Base-by-base conservation (phyloP, 2,113 vertebrate species). In the Microcebus murinus region DNA sequence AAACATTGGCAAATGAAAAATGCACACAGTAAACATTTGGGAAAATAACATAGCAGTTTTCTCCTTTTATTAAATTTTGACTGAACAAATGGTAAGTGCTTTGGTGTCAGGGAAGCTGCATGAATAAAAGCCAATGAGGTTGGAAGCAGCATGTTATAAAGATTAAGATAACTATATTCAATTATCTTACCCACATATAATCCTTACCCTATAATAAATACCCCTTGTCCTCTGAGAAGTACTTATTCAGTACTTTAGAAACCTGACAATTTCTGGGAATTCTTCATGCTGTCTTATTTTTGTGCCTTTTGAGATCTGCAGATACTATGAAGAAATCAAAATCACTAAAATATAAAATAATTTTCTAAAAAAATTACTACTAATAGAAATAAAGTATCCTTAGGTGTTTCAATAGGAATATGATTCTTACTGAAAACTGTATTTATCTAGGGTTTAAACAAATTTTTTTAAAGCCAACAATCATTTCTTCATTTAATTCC, bases 61-160 rank as follows among this genome's bases (percentile, higher is more conserved):
- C 87, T 94, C 83, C 91, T 97, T 97, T 97, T 97, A 98, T 97
- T 98, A 97, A 98, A 96, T 95, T 98, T 97, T 97, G 88, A 97
- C 97, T 98, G 95, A 97, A 97, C 92, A 97, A 97, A 98, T 97
- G 96, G 85, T 97, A 97, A 96, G 80, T 92, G 73, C 95, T 94
- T 94, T 95, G 93, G 94, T 96, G 84, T 97, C 89, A 94, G 84
- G 39, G 81, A 95, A 96, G 83, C 90, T 93, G 79, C 42, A 98
- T 95, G 91, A 88, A 91, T 85, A 83, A 94, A 94, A 97, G 88
- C 65, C 73, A 94, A 74, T 73, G 91, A 93, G 74, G 55, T 90
- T 95, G 23, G 67, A 97, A 97, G 90, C 63, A 91, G 92, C 77
- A 29, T 97, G 85, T 98, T 97, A 97, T 92, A 94, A 80, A 97